phyloP scores from a whole-genome alignment of 2,888 invertebrate species.

The Proisotoma minuta region DNA sequence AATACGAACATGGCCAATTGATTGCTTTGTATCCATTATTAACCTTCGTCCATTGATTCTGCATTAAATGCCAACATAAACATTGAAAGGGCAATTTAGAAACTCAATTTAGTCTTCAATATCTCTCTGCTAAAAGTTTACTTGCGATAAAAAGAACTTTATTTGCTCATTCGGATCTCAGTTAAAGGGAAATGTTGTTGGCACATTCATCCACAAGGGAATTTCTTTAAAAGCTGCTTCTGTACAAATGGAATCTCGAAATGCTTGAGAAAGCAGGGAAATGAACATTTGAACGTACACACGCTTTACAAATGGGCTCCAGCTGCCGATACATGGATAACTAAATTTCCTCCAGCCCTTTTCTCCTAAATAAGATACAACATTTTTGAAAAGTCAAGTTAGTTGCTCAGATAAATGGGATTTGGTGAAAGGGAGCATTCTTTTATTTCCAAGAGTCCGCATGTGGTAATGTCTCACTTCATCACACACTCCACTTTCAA shows the following conservation, averaged over 20 bases:
- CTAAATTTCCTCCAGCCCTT: background rate
- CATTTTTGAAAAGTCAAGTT: no score
- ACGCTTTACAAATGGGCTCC: background rate
- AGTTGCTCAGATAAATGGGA: no score
- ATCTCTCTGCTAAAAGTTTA: no score
- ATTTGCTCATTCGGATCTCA: background rate
- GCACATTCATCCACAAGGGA: background rate
- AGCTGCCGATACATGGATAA: background rate
- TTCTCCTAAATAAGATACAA: background rate
- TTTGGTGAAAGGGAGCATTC: no score
- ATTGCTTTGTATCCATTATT: background rate
- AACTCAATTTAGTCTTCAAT: background rate
- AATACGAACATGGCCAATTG: no score
- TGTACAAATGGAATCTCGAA: background rate
- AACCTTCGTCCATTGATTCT: conserved; percentile 2
- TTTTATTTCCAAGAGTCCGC: no score
- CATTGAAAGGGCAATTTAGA: background rate
- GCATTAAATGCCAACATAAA: conserved; percentile 4
- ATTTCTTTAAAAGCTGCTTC: conserved; percentile 5
- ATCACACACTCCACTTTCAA: no score
- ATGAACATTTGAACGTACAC: background rate
- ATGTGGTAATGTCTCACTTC: no score
- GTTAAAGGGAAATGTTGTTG: background rate
- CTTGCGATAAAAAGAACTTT: no score
- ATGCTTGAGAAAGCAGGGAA: no score